A percentile compares a stretch with the other conserved stretches of the same genome.
Conservation (phyloP, 2,888 invertebrate species). For the Erebia epiphron region DNA sequence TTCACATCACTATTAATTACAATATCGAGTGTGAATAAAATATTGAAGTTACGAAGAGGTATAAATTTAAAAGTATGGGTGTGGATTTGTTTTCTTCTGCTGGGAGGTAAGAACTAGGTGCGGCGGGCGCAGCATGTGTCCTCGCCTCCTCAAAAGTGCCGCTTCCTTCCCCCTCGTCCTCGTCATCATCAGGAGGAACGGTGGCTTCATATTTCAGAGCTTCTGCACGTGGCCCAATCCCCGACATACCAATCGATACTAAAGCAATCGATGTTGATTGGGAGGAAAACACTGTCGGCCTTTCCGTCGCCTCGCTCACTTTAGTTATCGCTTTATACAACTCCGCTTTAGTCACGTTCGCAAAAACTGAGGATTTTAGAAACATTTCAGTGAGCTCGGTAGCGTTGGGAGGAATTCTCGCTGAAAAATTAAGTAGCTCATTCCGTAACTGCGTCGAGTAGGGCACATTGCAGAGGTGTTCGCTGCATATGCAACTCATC, state of each 20-base stretch:
- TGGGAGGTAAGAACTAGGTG: constrained; percentile 71
- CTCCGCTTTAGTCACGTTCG: constrained; percentile 53
- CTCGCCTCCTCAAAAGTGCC: constrained; percentile 64
- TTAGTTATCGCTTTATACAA: constrained; percentile 56
- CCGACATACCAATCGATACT: constrained; percentile 22
- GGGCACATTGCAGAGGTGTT: constrained; percentile 65
- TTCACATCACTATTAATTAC: constrained; percentile 13
- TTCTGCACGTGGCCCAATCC: constrained; percentile 57
- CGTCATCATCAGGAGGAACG: constrained; percentile 72
- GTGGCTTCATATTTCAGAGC: constrained; percentile 67
- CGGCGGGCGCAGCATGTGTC: constrained; percentile 65
- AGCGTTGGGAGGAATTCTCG: constrained; percentile 44
- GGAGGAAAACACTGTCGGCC: constrained; percentile 13
- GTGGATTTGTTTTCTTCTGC: constrained; percentile 62
- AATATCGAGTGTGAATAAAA: constrained; percentile 19
- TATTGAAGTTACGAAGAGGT: constrained; percentile 23
- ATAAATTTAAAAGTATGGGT: constrained; percentile 21
- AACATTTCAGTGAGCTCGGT: constrained; percentile 54
- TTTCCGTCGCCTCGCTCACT: constrained; percentile 14
- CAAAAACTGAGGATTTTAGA: constrained; percentile 55
- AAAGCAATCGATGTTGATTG: constrained; percentile 21
- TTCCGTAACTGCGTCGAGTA: constrained; percentile 56
- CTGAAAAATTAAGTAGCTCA: constrained; percentile 60
- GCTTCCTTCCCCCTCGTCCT: constrained; percentile 73
- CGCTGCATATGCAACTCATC: constrained; percentile 63